phyloP scores from a whole-genome alignment of 2,888 invertebrate genomes.

The Aspidiotus destructor region DNA sequence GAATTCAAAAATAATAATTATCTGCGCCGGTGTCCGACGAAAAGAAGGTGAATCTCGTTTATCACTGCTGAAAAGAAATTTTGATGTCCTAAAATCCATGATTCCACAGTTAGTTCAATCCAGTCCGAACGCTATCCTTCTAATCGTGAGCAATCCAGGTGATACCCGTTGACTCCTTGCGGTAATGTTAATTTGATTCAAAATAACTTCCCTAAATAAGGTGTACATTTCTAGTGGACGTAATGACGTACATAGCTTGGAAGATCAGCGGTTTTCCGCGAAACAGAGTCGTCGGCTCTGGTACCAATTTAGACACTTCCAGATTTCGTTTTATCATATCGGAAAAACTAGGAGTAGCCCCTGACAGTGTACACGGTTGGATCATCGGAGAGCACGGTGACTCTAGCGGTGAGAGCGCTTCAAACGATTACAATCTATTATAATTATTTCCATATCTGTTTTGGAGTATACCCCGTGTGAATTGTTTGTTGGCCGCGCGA shows the following conservation, averaged over 20 bases:
- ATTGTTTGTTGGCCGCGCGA: too few species aligned
- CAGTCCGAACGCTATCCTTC: conserved; percentile 73
- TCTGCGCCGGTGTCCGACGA: conserved; percentile 89
- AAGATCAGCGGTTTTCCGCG: conserved; percentile 81
- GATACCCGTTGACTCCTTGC: neutral
- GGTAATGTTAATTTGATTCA: neutral
- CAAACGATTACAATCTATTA: neutral
- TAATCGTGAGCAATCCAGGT: conserved; percentile 81
- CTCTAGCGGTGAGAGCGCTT: conserved; percentile 55
- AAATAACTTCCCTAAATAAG: neutral
- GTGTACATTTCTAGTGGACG: conserved; percentile 55
- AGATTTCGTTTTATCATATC: conserved; percentile 81
- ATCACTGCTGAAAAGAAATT: conserved; percentile 79
- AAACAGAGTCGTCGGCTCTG: conserved; percentile 80
- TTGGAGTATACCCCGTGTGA: too few species aligned
- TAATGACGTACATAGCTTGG: conserved; percentile 90
- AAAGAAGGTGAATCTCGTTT: conserved; percentile 80
- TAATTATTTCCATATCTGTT: too few species aligned
- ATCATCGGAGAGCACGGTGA: conserved; percentile 94
- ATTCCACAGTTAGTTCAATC: conserved; percentile 71
- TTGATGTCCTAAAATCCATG: conserved; percentile 75
- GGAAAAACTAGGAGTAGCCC: conserved; percentile 67
- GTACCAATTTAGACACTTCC: conserved; percentile 86
- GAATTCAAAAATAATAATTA: conserved; percentile 72
- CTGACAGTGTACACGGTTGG: conserved; percentile 81